Percentiles rank a stretch among this genome's conserved stretches.
Conservation (phyloP, 1,140 invertebrate species). For the Parapsyche elsis region DNA sequence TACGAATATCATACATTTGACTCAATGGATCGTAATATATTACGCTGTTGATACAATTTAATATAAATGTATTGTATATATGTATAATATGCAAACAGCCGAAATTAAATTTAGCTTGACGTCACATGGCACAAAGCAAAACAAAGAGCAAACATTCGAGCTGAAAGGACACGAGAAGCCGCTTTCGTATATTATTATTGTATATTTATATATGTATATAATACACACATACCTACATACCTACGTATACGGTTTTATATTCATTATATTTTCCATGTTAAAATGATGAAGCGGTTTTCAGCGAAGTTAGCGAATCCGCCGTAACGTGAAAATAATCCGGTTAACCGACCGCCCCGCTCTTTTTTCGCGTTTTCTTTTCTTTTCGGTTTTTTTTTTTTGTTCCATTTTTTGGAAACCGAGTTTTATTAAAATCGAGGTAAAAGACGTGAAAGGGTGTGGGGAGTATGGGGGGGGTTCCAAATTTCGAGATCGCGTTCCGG, state of each 20-base stretch:
- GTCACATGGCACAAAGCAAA: not conserved
- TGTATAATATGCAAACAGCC: not conserved
- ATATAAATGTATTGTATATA: too few relatives aligned
- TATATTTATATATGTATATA: too few relatives aligned
- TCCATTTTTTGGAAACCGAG: not conserved
- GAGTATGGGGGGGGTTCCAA: too few relatives aligned
- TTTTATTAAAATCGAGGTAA: conserved; percentile 20
- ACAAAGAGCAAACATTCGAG: not conserved
- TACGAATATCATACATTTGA: too few relatives aligned
- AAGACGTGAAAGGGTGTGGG: not conserved
- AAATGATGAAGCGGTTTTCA: conserved; percentile 25
- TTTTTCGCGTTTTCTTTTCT: not conserved
- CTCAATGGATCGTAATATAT: too few relatives aligned
- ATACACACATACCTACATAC: not conserved
- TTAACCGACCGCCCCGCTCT: conserved; percentile 5
- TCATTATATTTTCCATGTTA: not conserved
- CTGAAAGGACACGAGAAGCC: too few relatives aligned
- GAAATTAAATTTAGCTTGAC: not conserved
- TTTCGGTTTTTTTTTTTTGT: not conserved
- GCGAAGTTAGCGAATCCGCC: conserved; percentile 13
- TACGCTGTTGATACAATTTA: too few relatives aligned
- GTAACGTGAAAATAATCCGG: conserved; percentile 21
- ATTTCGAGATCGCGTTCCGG: too few relatives aligned
- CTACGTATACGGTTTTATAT: not conserved
- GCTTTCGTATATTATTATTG: too few relatives aligned